Percentiles rank a stretch among this genome's conserved stretches.
Evolutionary conservation across 2,888 invertebrate genomes (phyloP).

Genomic region (Chalcosyrphus nemorum): DNA sequence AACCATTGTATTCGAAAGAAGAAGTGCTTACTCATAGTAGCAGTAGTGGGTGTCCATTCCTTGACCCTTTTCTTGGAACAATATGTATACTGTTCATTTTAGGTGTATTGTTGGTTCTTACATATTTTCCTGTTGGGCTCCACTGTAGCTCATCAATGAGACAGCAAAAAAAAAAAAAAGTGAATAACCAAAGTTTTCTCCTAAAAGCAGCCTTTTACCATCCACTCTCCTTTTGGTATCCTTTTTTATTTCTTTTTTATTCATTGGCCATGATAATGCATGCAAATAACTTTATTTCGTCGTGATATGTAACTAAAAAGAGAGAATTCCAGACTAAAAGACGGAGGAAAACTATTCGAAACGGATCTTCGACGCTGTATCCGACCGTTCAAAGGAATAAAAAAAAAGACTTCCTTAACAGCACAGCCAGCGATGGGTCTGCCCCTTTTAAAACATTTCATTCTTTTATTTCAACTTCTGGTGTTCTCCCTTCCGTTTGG

Average conservation of each 20-base stretch:
- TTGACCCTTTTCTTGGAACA: no score
- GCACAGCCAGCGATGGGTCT: neutral
- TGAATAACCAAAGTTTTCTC: neutral
- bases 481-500: neutral
- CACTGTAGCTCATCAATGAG: neutral
- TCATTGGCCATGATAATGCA: slow-evolving; percentile 42
- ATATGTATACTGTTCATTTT: no score
- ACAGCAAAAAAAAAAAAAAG: neutral
- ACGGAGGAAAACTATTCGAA: slow-evolving; percentile 6
- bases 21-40: no score
- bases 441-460: neutral
- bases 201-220: neutral
- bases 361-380: neutral
- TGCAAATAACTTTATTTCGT: slow-evolving; percentile 48
- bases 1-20: no score
- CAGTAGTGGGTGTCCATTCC: no score
- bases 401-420: neutral
- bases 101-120: no score
- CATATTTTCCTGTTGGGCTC: neutral
- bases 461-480: neutral
- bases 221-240: neutral
- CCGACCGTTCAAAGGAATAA: neutral
- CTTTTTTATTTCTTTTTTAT: slow-evolving; percentile 31
- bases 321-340: neutral
- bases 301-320: slow-evolving; percentile 6